These are phyloP conservation scores for Pomatostomus ruficeps DNA, from an alignment of 2,113 vertebrate species.

Conservation along the genomic window DNA sequence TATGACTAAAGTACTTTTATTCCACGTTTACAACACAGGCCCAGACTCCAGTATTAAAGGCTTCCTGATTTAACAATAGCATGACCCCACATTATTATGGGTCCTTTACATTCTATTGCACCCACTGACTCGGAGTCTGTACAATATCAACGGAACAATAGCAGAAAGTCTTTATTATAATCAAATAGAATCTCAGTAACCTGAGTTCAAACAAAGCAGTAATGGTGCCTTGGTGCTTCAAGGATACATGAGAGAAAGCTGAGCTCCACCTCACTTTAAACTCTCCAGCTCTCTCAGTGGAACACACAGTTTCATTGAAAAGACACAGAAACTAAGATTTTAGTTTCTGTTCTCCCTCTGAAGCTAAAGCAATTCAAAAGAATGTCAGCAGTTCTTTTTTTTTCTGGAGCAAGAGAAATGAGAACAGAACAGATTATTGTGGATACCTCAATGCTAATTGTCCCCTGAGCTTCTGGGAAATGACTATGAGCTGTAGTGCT, in stretches of 20 bases:
- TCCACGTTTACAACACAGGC: not conserved
- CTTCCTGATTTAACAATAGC: not conserved
- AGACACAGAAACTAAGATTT: not conserved
- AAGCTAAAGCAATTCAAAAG: not conserved
- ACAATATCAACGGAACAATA: not conserved
- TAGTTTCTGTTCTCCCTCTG: not conserved
- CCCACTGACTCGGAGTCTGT: not conserved
- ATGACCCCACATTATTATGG: not conserved
- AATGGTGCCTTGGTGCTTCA: not conserved
- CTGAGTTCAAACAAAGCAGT: not conserved
- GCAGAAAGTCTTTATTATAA: not conserved
- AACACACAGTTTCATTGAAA: not conserved
- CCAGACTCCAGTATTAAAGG: not conserved
- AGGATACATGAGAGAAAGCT: not conserved
- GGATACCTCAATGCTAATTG: not conserved
- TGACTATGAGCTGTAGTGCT: not conserved
- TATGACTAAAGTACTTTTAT: not conserved
- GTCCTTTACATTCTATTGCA: not conserved
- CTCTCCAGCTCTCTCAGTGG: not conserved
- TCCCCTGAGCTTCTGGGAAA: not conserved
- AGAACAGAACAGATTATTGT: not conserved
- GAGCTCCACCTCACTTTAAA: not conserved
- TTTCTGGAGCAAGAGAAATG: not conserved
- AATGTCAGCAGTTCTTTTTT: not conserved
- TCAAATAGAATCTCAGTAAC: not conserved